Base-by-base conservation (phyloP, 2,888 invertebrate species). In the Leptopterna dolabrata region DNA sequence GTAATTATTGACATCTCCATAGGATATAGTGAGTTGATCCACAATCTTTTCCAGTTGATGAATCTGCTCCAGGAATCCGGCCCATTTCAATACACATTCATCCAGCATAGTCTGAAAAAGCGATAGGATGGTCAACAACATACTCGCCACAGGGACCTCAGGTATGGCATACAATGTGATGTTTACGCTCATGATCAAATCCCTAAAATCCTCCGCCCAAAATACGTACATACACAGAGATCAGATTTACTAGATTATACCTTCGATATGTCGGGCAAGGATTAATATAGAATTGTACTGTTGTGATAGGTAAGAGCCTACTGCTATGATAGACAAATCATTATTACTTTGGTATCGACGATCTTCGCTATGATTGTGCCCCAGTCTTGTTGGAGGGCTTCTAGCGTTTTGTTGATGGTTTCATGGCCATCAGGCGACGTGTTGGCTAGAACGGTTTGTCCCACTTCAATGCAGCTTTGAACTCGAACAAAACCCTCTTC, bases 401-500 rank as follows among this genome's bases (percentile, higher is more conserved):
- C 94, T 7, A 98, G 92, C 2, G 96, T 94, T 89, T 96, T 95
- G 90, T 98, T 97, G 84, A 99, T 97, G 41, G 95, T 94, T 90
- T 96, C 95, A 90, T 98, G 97, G 0, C 98, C 98, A 47, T 94
- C 93, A 0, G 97, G 96, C 0, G 98, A 97, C 0, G 98, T 98
- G 91, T 97, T 98, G 0, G 97, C 96, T 90, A 98, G 93, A 0
- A 98, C 97, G 90, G 95, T 95, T 92, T 99, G 98, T 0, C 97
- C 98, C 90, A 97, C 92, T 91, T 98, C 98, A n/a, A 98, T 96
- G 70, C 97, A 94, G 81, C 95, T 94, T 91, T 98, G 97, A 43
- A 98, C 96, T 92, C 96, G 96, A 0, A 95, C 94, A 90, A 97
- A 97, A 3, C 98, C 98, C 92, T 97, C 97, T 90, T 99, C 98